Conservation (phyloP, 2,113 vertebrate species). For the Callipepla squamata region DNA sequence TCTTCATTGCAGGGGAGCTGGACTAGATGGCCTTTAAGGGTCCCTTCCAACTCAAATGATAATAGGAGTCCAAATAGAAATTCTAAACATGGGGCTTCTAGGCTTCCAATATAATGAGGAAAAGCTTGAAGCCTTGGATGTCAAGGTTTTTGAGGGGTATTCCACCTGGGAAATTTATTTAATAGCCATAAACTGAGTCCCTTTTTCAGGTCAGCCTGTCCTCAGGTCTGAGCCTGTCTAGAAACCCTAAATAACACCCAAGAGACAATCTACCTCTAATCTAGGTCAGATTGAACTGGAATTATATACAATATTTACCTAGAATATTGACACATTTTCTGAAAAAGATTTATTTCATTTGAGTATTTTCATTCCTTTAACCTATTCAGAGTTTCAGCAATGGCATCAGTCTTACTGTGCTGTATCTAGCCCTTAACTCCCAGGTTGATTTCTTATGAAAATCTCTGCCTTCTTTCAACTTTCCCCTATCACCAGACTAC, state of each 20-base stretch:
- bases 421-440: background rate
- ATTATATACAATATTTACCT: background rate
- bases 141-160: background rate
- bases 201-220: background rate
- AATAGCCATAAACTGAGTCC: background rate
- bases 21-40: no score
- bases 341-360: background rate
- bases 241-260: background rate
- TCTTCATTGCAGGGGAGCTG: no score
- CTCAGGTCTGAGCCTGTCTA: background rate
- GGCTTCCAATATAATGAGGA: background rate
- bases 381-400: background rate
- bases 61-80: background rate
- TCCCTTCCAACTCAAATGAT: no score
- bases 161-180: background rate
- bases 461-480: background rate
- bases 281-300: background rate
- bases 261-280: background rate
- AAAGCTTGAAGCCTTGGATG: background rate
- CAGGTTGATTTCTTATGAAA: rapidly evolving
- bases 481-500: background rate
- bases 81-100: background rate
- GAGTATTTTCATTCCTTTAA: background rate
- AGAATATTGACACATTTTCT: background rate
- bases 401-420: background rate